A percentile compares a stretch with the other conserved stretches of the same genome.
phyloP scores from a whole-genome alignment of 2,113 vertebrate species.

The Takifugu flavidus region DNA sequence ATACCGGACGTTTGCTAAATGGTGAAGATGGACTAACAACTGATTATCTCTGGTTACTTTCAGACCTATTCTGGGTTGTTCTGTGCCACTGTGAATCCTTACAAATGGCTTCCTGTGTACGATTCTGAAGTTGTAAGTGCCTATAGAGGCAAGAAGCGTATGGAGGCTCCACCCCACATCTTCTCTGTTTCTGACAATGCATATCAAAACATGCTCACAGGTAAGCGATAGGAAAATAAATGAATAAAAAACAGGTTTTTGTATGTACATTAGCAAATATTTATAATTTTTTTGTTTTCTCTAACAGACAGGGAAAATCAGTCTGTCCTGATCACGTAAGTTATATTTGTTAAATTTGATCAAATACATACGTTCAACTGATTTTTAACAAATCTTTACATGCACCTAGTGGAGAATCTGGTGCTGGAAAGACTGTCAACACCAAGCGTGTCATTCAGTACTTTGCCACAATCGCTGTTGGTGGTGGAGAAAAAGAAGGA shows the following conservation, averaged over 20 bases:
- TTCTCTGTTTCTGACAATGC: constrained; percentile 53
- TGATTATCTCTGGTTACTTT: constrained; percentile 2
- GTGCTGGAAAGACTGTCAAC: constrained; percentile 69
- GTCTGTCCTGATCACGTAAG: constrained; percentile 66
- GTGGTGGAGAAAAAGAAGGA: constrained; percentile 40
- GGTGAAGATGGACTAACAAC: not conserved
- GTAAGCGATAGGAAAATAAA: constrained; percentile 26
- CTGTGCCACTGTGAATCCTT: constrained; percentile 64
- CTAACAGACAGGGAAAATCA: constrained; percentile 66
- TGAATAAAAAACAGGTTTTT: not conserved
- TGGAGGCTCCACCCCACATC: not conserved
- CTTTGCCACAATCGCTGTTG: constrained; percentile 63
- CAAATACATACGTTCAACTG: not conserved
- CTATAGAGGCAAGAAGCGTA: constrained; percentile 69
- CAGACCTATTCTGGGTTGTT: constrained; percentile 68
- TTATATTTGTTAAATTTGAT: not conserved
- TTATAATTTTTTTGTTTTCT: not conserved
- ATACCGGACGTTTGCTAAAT: not conserved
- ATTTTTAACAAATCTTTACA: constrained; percentile 13
- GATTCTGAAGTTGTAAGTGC: constrained; percentile 51
- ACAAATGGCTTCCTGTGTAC: constrained; percentile 35
- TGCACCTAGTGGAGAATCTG: constrained; percentile 62
- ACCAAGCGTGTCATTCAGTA: constrained; percentile 70
- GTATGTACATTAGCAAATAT: not conserved
- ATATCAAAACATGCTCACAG: constrained; percentile 45